phyloP scores from a whole-genome alignment of 1,140 invertebrate species.

The Aphelenchoides fujianensis region DNA sequence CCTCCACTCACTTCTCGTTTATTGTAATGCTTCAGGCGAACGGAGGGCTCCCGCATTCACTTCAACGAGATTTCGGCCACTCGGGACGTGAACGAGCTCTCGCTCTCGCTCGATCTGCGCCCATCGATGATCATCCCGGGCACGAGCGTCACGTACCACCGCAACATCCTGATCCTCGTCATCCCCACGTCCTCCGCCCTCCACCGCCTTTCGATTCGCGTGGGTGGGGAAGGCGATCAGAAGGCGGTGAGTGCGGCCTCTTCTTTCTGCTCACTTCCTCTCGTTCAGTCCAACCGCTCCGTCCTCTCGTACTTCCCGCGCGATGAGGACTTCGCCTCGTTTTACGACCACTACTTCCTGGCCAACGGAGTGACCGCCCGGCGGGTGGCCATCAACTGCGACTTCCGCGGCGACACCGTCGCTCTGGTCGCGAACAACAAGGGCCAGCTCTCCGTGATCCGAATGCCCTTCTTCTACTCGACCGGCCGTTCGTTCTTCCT shows the following conservation, averaged over 20 bases:
- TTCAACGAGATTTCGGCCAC: conserved; percentile 16
- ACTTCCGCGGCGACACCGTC: conserved; percentile 11
- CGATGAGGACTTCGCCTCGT: neutral
- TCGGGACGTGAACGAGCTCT: neutral
- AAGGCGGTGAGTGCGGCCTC: neutral
- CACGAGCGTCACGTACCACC: neutral
- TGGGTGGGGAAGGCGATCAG: neutral
- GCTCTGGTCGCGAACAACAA: conserved; percentile 3
- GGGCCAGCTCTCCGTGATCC: neutral
- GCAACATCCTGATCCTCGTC: neutral
- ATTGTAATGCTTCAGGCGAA: conserved; percentile 16
- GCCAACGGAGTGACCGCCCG: neutral
- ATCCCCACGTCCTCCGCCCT: conserved; percentile 12
- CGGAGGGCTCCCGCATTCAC: conserved; percentile 16
- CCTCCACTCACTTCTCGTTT: neutral
- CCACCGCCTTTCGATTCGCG: neutral
- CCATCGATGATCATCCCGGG: conserved; percentile 7
- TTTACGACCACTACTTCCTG: neutral
- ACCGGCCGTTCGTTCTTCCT: neutral
- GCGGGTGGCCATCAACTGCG: neutral
- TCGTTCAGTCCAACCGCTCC: neutral
- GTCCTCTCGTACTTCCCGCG: conserved; percentile 14
- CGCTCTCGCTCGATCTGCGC: conserved; percentile 6
- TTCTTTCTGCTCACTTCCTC: neutral
- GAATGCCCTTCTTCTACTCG: conserved; percentile 7